Evolutionary conservation across 2,888 invertebrate genomes (phyloP), one percentile per base, ranked within the genome.

Genomic region (Dexiosoma caninum): DNA sequence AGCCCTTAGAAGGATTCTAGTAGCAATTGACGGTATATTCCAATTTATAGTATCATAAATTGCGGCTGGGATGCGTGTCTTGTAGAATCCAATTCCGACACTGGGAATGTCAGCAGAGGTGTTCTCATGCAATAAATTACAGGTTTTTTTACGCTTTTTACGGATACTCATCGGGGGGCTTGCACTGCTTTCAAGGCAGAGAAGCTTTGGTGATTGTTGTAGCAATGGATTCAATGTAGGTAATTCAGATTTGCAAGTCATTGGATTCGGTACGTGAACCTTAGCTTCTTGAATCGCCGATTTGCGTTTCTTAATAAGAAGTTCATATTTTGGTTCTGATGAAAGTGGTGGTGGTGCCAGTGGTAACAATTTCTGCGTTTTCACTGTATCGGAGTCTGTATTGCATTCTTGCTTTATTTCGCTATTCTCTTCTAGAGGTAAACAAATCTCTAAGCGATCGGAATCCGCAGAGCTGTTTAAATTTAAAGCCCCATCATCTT

Each of bases 21-120:
- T 93, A 5, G 93, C 93, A 6, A 90, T 85, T 5, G 92, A 91
- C 71, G 92, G 89, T 0, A 91, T 86, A 2, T 37, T 21, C 93
- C 93, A 93, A 82, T 92, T 91, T 21, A 93, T 91, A 23, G 90
- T 90, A 57, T 91, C 90, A 51, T 91, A 88, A 2, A 92, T 81
- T n/a, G 85, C 85, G 7, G 86, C 86, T 0, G 90, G 88, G 14
- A 92, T 87, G 44, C 85, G 83, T 0, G 91, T 91, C 32, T 88
- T 87, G 40, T 91, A 89, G 10, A 87, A 87, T 0, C 92, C 92
- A 72, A 92, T 87, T 21, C 88, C 84, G 0, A 89, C 84, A 85
- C 86, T 10, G n/a, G n/a, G n/a, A n/a, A n/a, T n/a, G n/a, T n/a
- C n/a, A n/a, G n/a, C n/a, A n/a, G n/a, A n/a, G n/a, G n/a, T n/a